Conservation (phyloP, 1,140 invertebrate species). For the Nomia melanderi region DNA sequence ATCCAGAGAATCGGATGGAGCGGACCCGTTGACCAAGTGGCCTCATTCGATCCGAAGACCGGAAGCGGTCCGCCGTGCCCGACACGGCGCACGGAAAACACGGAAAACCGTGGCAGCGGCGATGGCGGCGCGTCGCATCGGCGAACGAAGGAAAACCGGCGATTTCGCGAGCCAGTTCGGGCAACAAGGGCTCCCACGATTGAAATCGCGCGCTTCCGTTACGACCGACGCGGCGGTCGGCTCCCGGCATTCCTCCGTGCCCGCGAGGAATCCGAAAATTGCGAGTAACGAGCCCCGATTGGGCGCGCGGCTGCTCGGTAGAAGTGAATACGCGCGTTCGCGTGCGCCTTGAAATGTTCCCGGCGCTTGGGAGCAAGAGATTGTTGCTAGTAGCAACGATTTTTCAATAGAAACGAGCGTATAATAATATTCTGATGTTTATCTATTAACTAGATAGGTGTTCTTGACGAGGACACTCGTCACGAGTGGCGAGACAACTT, state of each 20-base stretch:
- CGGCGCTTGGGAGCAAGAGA: too few relatives aligned
- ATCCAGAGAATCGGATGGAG: slow-evolving; percentile 78
- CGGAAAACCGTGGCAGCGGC: slow-evolving; percentile 33
- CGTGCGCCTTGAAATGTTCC: too few relatives aligned
- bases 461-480: too few relatives aligned
- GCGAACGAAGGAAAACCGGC: background rate
- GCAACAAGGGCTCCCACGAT: background rate
- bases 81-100: slow-evolving; percentile 55
- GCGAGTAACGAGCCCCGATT: background rate
- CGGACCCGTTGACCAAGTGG: slow-evolving; percentile 80
- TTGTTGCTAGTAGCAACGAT: too few relatives aligned
- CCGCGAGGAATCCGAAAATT: background rate
- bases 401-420: too few relatives aligned
- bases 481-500: too few relatives aligned
- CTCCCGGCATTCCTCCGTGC: background rate
- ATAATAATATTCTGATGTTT: too few relatives aligned
- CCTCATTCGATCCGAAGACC: slow-evolving; percentile 77
- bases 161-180: slow-evolving; percentile 36
- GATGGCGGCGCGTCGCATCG: background rate
- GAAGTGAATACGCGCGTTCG: too few relatives aligned
- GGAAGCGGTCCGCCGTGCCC: slow-evolving; percentile 67
- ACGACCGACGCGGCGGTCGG: background rate
- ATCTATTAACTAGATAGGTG: too few relatives aligned
- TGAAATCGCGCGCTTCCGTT: slow-evolving; percentile 6
- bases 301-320: too few relatives aligned